Evolutionary conservation across 2,888 invertebrate species (phyloP).

Genomic region (Drosophila atripex): DNA sequence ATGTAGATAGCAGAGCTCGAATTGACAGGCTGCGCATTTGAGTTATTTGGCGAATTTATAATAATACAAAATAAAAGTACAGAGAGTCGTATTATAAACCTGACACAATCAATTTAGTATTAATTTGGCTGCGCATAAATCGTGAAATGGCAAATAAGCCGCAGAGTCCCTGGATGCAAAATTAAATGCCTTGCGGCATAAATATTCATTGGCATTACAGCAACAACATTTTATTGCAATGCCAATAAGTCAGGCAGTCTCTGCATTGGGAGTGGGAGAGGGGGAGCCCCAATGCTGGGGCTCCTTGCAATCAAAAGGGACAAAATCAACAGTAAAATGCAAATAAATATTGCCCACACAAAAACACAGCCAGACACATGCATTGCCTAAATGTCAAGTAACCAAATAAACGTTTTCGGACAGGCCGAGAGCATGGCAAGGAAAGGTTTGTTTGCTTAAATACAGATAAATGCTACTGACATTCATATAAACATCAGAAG

Average conservation of each 20-base stretch:
- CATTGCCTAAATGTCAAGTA: conserved; percentile 71
- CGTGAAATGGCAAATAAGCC: conserved; percentile 69
- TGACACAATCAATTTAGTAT: conserved; percentile 71
- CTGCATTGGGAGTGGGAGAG: conserved; percentile 7
- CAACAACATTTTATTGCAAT: conserved; percentile 58
- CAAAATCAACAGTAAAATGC: conserved; percentile 48
- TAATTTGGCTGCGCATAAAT: conserved; percentile 68
- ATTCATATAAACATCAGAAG: conserved; percentile 47
- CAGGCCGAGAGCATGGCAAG: conserved; percentile 25
- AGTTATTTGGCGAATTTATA: conserved; percentile 10
- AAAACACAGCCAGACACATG: conserved; percentile 23
- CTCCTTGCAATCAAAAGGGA: conserved; percentile 42
- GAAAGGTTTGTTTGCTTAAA: conserved; percentile 69
- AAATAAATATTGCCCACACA: conserved; percentile 35
- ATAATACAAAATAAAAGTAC: conserved; percentile 14
- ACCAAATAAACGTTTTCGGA: conserved; percentile 67
- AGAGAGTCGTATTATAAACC: conserved; percentile 16
- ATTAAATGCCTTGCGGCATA: conserved; percentile 71
- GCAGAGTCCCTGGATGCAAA: conserved; percentile 60
- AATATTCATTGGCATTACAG: conserved; percentile 74
- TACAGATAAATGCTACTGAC: conserved; percentile 74
- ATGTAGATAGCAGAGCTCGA: conserved; percentile 2
- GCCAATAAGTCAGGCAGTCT: conserved; percentile 38
- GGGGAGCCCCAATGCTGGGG: background rate
- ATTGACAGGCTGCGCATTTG: conserved; percentile 11